Conservation (phyloP, 2,797 vertebrate genomes). For the Sphenodon punctatus region DNA sequence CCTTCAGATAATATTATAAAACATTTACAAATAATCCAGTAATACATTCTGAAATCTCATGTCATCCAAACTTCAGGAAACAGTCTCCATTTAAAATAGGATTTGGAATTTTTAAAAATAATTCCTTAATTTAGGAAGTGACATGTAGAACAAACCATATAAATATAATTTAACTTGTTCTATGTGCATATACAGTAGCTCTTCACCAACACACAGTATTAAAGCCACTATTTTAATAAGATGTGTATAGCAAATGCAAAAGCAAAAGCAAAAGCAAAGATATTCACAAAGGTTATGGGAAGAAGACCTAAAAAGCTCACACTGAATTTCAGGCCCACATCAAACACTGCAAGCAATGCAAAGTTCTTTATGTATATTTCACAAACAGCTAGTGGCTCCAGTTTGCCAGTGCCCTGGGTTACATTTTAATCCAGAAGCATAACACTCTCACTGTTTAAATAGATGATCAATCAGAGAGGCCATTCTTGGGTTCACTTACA, state of each 20-base stretch:
- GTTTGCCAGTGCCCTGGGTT: slow-evolving; percentile 62
- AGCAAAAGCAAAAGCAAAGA: slow-evolving; percentile 23
- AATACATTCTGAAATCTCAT: slow-evolving; percentile 4
- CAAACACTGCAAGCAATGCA: slow-evolving; percentile 62
- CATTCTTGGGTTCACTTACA: slow-evolving; percentile 69
- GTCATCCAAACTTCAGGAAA: slow-evolving; percentile 21
- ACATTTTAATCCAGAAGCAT: slow-evolving; percentile 65
- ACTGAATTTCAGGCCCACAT: slow-evolving; percentile 57
- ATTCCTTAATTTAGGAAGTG: slow-evolving; percentile 16
- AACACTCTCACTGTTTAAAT: slow-evolving; percentile 66
- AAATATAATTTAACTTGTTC: neutral
- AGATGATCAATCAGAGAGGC: slow-evolving; percentile 67
- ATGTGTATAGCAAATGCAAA: slow-evolving; percentile 10
- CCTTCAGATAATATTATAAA: slow-evolving; percentile 48
- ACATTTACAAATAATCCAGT: slow-evolving; percentile 21
- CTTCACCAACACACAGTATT: slow-evolving; percentile 6
- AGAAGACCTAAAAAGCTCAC: slow-evolving; percentile 60
- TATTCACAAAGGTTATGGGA: slow-evolving; percentile 48
- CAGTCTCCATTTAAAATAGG: neutral
- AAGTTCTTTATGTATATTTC: slow-evolving; percentile 63
- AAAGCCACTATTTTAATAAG: slow-evolving; percentile 32
- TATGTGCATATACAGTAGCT: slow-evolving; percentile 44
- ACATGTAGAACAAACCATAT: neutral
- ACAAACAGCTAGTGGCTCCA: slow-evolving; percentile 42
- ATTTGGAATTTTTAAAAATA: neutral